Base-by-base conservation (phyloP, 92 coral and sea anemone species). In the Meandrina meandrites region DNA sequence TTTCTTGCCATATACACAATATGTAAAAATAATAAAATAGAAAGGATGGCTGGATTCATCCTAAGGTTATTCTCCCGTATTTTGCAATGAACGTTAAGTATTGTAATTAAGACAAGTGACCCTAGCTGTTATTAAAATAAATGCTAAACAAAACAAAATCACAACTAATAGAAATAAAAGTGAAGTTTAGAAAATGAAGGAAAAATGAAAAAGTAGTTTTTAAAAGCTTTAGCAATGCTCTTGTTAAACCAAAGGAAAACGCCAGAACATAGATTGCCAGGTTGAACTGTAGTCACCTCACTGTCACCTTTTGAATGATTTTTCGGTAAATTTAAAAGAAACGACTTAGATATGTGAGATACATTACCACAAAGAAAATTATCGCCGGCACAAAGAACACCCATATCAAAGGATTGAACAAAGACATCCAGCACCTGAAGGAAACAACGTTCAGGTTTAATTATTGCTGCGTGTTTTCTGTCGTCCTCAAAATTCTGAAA, bases 371-470 rank as follows among this genome's bases (percentile, higher is more conserved):
- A 56, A 89, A 88, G 45, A 86, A 80, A 75, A 91, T 21, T 22
- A 93, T 18, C 1, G 93, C 98, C 1, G 95, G 93, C 27, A 64
- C 86, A 67, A 94, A 93, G 89, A 94, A 94, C 21, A 87, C 85
- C 98, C 98, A 94, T 17, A 89, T 70, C 67, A 91, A 87, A 30
- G 73, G 83, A 24, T 80, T 90, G 36, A 64, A 72, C 24, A 93
- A 75, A 24, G 85, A 80, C 94, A 94, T 91, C 98, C 98, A 94
- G 76, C 98, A 94, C 72, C 98, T 94, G 51, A 30, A 80, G n/a
- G 3, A 71, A 67, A 79, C 30, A 50, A 24, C 45, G 22, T 35
- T 37, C 2, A 71, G 35, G 45, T 19, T 27, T 9, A 8, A 67
- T 67, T 24, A 66, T 24, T 40, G 45, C 45, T 40, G 2, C 3